Conservation (phyloP, 2,113 vertebrate species). For the Brachyistius frenatus region DNA sequence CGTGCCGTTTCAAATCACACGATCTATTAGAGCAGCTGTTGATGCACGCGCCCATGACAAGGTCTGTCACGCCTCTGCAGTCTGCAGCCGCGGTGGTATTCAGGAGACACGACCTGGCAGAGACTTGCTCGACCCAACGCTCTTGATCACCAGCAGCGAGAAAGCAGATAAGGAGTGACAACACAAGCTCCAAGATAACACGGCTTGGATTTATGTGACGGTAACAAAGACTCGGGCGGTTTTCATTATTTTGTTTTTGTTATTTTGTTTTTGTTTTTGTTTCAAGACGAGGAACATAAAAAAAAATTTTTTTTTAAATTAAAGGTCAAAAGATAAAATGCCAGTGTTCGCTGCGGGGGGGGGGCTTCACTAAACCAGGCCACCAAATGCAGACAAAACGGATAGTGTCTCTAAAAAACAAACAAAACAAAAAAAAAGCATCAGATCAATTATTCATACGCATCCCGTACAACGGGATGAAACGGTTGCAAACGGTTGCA, state of each 20-base stretch:
- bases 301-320: slow-evolving; percentile 34
- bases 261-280: slow-evolving; percentile 1
- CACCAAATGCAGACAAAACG: slow-evolving; percentile 12
- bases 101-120: slow-evolving; percentile 40
- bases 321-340: slow-evolving; percentile 65
- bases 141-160: slow-evolving; percentile 47
- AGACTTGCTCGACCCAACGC: slow-evolving; percentile 32
- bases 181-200: slow-evolving; percentile 51
- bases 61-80: slow-evolving; percentile 35
- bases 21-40: slow-evolving; percentile 8
- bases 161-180: slow-evolving; percentile 61
- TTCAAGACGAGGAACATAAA: slow-evolving; percentile 36
- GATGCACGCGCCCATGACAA: slow-evolving; percentile 23
- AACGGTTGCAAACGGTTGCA: not conserved
- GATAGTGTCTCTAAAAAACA: slow-evolving; percentile 29
- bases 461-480: slow-evolving; percentile 20
- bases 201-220: slow-evolving; percentile 58
- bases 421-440: not conserved
- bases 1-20: not conserved
- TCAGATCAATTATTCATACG: slow-evolving; percentile 53
- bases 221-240: slow-evolving; percentile 21
- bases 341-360: slow-evolving; percentile 39
- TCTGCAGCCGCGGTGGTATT: slow-evolving; percentile 17
- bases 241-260: slow-evolving; percentile 15
- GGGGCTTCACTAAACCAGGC: slow-evolving; percentile 18